These are phyloP conservation scores for Orthochromis indermauri DNA, from an alignment of 2,113 vertebrate species.

Conservation along the genomic window DNA sequence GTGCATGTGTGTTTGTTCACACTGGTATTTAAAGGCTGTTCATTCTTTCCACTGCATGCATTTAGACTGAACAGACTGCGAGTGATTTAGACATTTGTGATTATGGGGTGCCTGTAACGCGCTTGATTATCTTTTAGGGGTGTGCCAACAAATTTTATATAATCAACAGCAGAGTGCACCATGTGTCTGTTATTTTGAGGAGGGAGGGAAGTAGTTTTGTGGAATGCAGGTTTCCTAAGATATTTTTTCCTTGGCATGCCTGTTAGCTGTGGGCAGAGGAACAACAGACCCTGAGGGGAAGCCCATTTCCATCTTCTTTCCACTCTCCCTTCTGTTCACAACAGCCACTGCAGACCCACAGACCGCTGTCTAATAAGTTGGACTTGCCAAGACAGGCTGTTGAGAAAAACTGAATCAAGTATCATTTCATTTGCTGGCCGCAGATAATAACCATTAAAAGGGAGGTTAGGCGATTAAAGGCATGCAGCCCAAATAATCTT, in stretches of 20 bases:
- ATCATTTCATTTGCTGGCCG: constrained; percentile 28
- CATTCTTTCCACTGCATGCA: background rate
- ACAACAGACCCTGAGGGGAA: constrained; percentile 52
- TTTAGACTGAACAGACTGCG: background rate
- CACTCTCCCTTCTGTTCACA: constrained; percentile 49
- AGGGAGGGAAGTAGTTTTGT: background rate
- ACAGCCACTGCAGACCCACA: constrained; percentile 38
- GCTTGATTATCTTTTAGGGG: background rate
- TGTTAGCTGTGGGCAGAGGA: constrained; percentile 44
- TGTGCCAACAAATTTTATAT: constrained; percentile 11
- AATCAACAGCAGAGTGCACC: background rate
- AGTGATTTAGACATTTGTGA: background rate
- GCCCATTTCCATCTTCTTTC: constrained; percentile 42
- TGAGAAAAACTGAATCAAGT: constrained; percentile 27
- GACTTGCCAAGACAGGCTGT: constrained; percentile 39
- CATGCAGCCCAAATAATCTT: background rate
- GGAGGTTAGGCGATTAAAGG: constrained; percentile 25
- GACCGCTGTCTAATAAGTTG: constrained; percentile 36
- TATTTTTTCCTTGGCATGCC: constrained; percentile 27
- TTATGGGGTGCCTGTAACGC: background rate
- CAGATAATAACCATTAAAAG: constrained; percentile 18
- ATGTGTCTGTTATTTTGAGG: background rate
- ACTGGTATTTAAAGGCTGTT: background rate
- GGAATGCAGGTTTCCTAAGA: constrained; percentile 25
- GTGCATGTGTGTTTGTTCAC: background rate